These are phyloP conservation scores for Zaprionus ghesquierei DNA, from an alignment of 1,140 invertebrate genomes.

Conservation along the genomic window DNA sequence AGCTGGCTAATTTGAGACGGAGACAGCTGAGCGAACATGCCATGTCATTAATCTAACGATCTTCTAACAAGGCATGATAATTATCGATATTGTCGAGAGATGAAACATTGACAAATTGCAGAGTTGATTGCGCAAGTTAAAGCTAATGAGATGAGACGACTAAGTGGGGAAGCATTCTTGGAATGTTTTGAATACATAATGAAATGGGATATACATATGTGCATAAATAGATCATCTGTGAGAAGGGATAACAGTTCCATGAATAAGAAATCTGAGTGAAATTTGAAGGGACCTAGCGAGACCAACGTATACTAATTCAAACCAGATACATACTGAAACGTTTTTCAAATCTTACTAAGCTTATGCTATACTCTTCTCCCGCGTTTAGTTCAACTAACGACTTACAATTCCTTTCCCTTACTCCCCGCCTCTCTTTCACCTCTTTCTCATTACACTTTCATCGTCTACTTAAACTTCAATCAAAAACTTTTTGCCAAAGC, in stretches of 20 bases:
- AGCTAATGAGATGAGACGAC: not conserved
- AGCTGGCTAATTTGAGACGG: not conserved
- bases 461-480: not conserved
- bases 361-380: not conserved
- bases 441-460: not conserved
- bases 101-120: slow-evolving; percentile 38
- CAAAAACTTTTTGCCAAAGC: not conserved
- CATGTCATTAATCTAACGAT: slow-evolving; percentile 44
- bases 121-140: slow-evolving; percentile 18
- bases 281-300: not conserved
- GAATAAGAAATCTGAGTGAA: not conserved
- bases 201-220: not conserved
- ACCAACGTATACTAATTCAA: not conserved
- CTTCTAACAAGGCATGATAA: slow-evolving; percentile 44
- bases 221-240: not conserved
- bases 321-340: not conserved
- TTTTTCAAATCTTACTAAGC: not conserved
- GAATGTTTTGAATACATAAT: not conserved
- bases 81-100: slow-evolving; percentile 22
- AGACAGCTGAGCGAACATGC: slow-evolving; percentile 25
- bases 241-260: not conserved
- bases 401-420: not conserved
- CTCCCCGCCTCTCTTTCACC: not conserved
- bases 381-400: not conserved
- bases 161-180: not conserved